These are phyloP conservation scores for Dasypus novemcinctus DNA, from an alignment of 2,113 vertebrate species.

Conservation along the genomic window DNA sequence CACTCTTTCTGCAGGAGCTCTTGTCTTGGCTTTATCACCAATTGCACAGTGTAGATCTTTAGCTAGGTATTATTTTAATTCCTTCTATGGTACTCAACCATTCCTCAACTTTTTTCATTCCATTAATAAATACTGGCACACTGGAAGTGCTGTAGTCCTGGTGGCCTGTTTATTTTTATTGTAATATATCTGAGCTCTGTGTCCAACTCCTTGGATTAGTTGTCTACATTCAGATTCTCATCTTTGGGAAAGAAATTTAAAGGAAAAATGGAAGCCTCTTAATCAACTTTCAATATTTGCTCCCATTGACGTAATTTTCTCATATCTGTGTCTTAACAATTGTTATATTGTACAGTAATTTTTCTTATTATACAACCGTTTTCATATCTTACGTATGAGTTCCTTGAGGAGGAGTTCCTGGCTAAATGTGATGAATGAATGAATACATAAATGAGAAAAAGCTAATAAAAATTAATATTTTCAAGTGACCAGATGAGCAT, in stretches of 20 bases:
- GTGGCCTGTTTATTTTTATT: neutral
- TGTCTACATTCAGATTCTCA: neutral
- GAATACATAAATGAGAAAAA: neutral
- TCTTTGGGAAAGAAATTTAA: neutral
- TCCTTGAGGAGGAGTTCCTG: neutral
- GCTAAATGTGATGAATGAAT: neutral
- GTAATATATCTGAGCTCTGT: neutral
- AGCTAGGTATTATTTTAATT: neutral
- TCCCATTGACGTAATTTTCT: neutral
- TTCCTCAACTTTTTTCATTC: neutral
- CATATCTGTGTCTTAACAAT: neutral
- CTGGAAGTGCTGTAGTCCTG: neutral
- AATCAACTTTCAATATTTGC: neutral
- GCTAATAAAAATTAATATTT: neutral
- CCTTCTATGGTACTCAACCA: neutral
- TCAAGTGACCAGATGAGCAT: neutral
- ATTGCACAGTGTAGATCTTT: neutral
- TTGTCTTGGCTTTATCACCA: neutral
- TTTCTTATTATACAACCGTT: conserved; percentile 36
- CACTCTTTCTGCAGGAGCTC: neutral
- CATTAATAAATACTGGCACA: neutral
- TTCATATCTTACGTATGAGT: conserved; percentile 24
- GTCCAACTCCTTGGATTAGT: neutral
- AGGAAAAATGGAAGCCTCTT: neutral
- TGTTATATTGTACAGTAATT: neutral